Base-by-base conservation (phyloP, 2,797 vertebrate genomes). In the Eulemur albifrons region DNA sequence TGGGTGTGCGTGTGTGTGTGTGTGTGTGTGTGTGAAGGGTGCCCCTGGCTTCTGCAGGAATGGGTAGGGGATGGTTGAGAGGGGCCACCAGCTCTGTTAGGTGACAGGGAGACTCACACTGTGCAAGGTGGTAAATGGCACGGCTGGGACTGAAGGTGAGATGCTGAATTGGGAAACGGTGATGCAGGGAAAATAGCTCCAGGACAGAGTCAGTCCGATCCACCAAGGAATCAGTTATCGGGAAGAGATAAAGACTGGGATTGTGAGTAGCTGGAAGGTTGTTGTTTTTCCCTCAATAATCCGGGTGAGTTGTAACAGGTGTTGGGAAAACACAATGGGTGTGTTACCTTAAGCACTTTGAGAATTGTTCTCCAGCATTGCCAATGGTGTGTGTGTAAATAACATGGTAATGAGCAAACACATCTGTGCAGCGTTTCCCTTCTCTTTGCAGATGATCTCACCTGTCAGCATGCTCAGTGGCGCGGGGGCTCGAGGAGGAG, bases 401-500 rank as follows among this genome's bases (percentile, higher is more conserved):
- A 18, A 25, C 35, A 7, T 6, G 3, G 11, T 21, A 14, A 27
- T n/a, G 13, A 86, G 54, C 7, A 38, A 32, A 43, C 23, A 27
- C 8, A 27, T 32, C 38, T 1, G 12, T 13, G 45, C 14, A 13
- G 76, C 17, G 20, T 0, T 23, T 70, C 18, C 11, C 30, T 57
- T 48, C 13, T 27, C 79, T 72, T 54, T 52, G 35, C 54, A 57
- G 63, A 11, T 11, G 23, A 14, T 7, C 10, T 50, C 7, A 30
- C 21, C 7, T 43, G 27, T 81, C 14, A 9, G 15, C 15, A 11
- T 20, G 35, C 27, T 81, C 23, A 6, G 25, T 20, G 11, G 20
- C 4, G 6, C 0, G 30, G 30, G 2, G 2, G 1, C 30, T 13
- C 15, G 1, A 0, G 1, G 14, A 65, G 1, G 5, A 35, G 27